Evolutionary conservation across 2,113 vertebrate genomes (phyloP).

Genomic region (Hucho hucho): DNA sequence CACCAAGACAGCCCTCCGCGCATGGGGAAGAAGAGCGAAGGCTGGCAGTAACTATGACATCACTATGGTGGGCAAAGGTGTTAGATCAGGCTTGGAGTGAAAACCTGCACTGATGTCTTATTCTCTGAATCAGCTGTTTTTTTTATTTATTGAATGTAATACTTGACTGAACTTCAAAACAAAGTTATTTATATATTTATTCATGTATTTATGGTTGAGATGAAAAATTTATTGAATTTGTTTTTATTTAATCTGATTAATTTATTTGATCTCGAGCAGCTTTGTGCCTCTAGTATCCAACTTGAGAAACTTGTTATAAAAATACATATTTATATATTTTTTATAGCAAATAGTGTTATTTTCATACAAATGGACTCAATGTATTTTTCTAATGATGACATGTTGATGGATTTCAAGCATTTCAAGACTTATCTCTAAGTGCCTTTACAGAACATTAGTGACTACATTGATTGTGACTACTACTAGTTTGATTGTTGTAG

Average conservation of each 20-base stretch:
- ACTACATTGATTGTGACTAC: background rate
- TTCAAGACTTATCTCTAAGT: background rate
- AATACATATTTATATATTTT: background rate
- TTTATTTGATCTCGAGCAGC: background rate
- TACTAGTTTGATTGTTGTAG: too few relatives aligned
- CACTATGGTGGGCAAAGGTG: background rate
- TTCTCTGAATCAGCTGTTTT: background rate
- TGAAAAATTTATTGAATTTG: background rate
- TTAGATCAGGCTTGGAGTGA: background rate
- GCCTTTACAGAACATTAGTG: background rate
- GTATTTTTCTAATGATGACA: background rate
- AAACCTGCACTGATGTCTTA: background rate
- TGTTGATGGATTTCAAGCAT: background rate
- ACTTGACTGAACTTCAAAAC: background rate
- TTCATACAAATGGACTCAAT: background rate
- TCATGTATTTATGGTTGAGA: background rate
- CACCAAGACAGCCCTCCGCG: constrained; percentile 60
- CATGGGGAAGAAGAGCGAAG: constrained; percentile 18
- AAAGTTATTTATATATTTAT: constrained; percentile 4
- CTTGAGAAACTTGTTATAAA: background rate
- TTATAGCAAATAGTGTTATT: background rate
- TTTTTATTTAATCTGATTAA: background rate
- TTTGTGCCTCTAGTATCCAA: background rate
- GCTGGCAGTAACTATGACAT: background rate
- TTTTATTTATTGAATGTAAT: background rate